Evolutionary conservation across 2,888 invertebrate genomes (phyloP).

Genomic region (Augochlorella aurata): DNA sequence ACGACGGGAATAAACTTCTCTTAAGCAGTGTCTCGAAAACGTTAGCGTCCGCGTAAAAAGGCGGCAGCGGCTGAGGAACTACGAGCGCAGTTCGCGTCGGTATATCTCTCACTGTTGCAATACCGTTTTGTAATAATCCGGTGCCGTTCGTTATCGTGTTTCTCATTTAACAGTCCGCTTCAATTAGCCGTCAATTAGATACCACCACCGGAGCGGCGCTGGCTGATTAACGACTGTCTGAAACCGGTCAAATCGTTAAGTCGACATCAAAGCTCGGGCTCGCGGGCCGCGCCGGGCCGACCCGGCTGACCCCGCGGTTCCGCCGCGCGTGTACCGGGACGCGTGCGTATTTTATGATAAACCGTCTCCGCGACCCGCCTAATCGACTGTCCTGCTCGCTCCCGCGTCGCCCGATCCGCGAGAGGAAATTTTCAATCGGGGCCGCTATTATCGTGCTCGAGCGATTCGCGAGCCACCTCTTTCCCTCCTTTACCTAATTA

Average conservation of each 20-base stretch:
- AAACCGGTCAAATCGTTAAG: conserved; percentile 69
- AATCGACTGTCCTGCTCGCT: conserved; percentile 28
- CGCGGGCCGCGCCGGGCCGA: conserved; percentile 47
- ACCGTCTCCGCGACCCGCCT: no score
- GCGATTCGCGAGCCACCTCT: conserved; percentile 12
- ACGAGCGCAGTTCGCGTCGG: conserved; percentile 40
- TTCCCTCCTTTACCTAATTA: conserved; percentile 55
- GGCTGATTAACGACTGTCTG: conserved; percentile 68
- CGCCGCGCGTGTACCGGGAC: conserved; percentile 30
- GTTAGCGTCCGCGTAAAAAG: neutral
- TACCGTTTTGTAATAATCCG: conserved; percentile 65
- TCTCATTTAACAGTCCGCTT: conserved; percentile 68
- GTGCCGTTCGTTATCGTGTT: conserved; percentile 64
- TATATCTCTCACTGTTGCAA: conserved; percentile 54
- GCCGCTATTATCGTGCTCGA: conserved; percentile 46
- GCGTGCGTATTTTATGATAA: conserved; percentile 52
- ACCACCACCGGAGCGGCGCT: conserved; percentile 57
- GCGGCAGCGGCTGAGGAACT: conserved; percentile 38
- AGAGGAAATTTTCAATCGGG: conserved; percentile 53
- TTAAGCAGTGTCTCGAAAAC: neutral
- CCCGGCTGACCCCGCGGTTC: conserved; percentile 55
- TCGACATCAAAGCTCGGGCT: conserved; percentile 60
- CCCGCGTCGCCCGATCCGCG: conserved; percentile 42
- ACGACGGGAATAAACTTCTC: conserved; percentile 2
- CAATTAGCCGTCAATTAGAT: conserved; percentile 72